Evolutionary conservation across 2,113 vertebrate species (phyloP).

Genomic region (Thermophis baileyi): DNA sequence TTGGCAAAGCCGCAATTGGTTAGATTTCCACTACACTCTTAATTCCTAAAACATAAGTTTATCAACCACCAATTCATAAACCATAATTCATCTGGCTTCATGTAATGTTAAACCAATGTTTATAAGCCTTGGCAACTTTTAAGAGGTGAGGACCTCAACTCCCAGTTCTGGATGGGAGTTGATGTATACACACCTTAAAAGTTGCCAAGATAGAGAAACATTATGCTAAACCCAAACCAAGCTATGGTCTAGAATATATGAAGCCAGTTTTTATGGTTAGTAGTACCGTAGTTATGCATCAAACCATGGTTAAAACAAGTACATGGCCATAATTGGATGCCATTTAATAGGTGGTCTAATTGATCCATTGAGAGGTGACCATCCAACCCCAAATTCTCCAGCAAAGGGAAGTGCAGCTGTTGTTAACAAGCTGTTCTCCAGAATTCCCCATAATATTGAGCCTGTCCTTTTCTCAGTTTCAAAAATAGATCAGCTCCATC

Average conservation of each 20-base stretch:
- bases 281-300: not conserved
- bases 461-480: not conserved
- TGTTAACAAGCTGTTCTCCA: not conserved
- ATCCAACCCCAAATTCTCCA: not conserved
- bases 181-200: not conserved
- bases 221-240: not conserved
- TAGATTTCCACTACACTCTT: not conserved
- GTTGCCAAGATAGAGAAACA: not conserved
- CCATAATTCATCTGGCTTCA: not conserved
- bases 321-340: not conserved
- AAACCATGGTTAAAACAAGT: not conserved
- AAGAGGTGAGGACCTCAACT: not conserved
- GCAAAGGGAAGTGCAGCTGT: not conserved
- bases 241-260: not conserved
- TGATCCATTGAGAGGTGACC: not conserved
- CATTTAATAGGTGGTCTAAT: not conserved
- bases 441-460: not conserved
- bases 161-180: not conserved
- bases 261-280: not conserved
- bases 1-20: not conserved
- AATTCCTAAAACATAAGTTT: not conserved
- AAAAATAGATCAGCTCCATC: not conserved
- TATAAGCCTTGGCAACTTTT: not conserved
- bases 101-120: not conserved
- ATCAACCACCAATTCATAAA: not conserved